Evolutionary conservation across 2,797 vertebrate genomes (phyloP), one percentile per base, ranked within the genome.

Genomic region (Poecilia picta): DNA sequence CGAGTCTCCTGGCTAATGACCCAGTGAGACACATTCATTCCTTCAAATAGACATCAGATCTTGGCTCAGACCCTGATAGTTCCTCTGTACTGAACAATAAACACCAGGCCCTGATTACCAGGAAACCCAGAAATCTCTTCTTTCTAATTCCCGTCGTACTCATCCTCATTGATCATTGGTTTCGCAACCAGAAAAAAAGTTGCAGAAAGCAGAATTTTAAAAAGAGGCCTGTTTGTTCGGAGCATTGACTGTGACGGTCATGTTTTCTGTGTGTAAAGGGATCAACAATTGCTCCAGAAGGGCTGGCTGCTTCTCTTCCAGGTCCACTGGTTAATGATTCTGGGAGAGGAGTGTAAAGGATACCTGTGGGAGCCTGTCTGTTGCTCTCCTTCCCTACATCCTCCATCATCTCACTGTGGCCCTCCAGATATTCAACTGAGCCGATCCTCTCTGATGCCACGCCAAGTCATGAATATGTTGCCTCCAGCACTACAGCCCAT

Each of bases 11-110:
- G 84, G 90, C 89, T 91, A 92, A 90, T 92, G 92, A 94, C 90
- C 93, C 90, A 93, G 89, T 88, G 90, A 92, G 90, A 92, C 91
- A 92, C 91, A 91, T 91, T 94, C 89, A 92, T 89, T 90, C 89
- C 88, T 88, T 91, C 87, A 91, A 87, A 92, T 43, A 88, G 88
- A 85, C 82, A 86, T 88, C 85, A 86, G 86, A 93, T 86, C 85
- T 87, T 82, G 62, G 72, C 84, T 87, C 82, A 79, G 86, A 28
- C 84, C 79, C 72, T 77, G 76, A 83, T 86, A 86, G 83, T 86
- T 85, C 78, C 77, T 76, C 74, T 49, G 47, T 62, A 84, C 79
- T 47, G 77, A 83, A 87, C 78, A 87, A 88, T 62, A 51, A 75
- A 84, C 43, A 82, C 33, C n/a, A 53, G 43, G 66, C n/a, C 20